Base-by-base conservation (phyloP, 2,888 invertebrate species). In the Leptogaster cylindrica region DNA sequence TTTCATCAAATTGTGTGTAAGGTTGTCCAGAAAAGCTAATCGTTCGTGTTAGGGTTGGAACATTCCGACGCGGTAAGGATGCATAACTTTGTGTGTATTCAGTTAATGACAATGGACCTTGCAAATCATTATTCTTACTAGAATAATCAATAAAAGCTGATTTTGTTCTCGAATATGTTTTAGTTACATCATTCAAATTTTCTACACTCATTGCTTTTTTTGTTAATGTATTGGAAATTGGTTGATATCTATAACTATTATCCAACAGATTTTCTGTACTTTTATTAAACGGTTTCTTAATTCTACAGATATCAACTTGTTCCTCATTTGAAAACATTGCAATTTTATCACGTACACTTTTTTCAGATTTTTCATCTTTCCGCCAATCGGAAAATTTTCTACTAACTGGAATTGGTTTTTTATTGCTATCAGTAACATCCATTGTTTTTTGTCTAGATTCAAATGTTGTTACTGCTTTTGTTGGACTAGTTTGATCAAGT, bases 271-370 rank as follows among this genome's bases (percentile, higher is more conserved):
- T 81, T 68, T 81, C 81, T 28, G 78, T 80, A 73, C 81, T 81
- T 71, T 78, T 75, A 66, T 80, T 80, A 2, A 81, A 73, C 4
- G 78, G 76, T 68, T 79, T 81, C 1, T 72, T 58, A 10, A 25
- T 31, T 36, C 55, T 65, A 65, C 63, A 72, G 72, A 65, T 70
- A 61, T 73, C 72, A 14, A 63, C 16, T 23, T 76, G 74, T 63
- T 79, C 79, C 25, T 81, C 80, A 72, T 83, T 86, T 46, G 92
- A 91, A 80, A 93, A 93, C 89, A 92, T 91, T 67, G 92, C 92
- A 74, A 93, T 93, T 82, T 92, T 92, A 77, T 92, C 92, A 75
- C 89, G 87, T 65, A 93, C 92, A 75, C 91, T 92, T 72, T 87
- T 88, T 79, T 90, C 90, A 71, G 91, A 91, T 76, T 89, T 88